These are phyloP conservation scores for Trididemnum clinides DNA, from an alignment of 23 tunicate species.

Conservation along the genomic window DNA sequence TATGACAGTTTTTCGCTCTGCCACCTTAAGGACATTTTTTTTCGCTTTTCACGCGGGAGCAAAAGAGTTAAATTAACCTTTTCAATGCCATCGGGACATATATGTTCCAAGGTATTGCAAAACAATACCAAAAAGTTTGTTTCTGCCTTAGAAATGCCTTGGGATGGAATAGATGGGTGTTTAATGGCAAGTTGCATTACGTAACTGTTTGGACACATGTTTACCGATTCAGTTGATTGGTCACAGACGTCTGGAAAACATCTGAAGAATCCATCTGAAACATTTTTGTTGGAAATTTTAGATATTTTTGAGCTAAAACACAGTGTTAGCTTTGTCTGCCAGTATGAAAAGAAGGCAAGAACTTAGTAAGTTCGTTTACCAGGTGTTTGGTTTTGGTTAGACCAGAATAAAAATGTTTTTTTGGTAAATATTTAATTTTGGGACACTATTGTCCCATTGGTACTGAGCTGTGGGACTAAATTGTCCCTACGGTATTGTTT, in stretches of 20 bases:
- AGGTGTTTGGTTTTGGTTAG: slow-evolving; percentile 17
- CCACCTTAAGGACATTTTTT: no score
- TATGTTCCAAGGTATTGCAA: no score
- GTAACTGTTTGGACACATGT: background rate
- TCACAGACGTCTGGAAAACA: background rate
- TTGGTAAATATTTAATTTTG: slow-evolving; percentile 10
- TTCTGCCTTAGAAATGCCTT: slow-evolving; percentile 18
- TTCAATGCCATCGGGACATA: no score
- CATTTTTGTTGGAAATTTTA: background rate
- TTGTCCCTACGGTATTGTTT: slow-evolving; percentile 27
- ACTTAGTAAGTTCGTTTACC: background rate
- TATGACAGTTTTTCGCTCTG: no score
- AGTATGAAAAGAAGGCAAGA: background rate
- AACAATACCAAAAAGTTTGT: slow-evolving; percentile 8
- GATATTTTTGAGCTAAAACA: background rate
- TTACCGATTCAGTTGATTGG: background rate
- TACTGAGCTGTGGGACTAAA: slow-evolving; percentile 11
- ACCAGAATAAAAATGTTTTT: slow-evolving; percentile 15
- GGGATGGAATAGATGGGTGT: background rate
- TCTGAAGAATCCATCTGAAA: background rate
- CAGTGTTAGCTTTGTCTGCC: background rate
- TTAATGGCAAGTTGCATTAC: background rate
- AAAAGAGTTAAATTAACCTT: no score
- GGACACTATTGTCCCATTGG: slow-evolving; percentile 22
- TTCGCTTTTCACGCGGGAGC: no score